Percentiles rank a stretch among this genome's conserved stretches.
Conservation (phyloP, 2,113 vertebrate genomes). For the Entosphenus tridentatus region DNA sequence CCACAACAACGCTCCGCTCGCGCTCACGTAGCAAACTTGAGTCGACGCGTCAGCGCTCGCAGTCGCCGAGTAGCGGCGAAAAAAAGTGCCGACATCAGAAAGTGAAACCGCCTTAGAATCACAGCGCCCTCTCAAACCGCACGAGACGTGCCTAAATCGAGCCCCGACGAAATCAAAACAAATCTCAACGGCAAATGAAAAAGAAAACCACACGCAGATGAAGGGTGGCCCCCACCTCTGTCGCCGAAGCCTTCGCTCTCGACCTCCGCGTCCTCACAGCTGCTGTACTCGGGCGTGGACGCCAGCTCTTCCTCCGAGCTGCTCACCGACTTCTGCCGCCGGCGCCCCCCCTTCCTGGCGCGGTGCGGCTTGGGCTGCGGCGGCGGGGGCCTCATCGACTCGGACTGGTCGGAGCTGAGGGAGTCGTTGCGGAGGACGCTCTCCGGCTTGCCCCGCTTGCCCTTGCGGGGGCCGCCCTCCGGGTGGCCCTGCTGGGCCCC, state of each 20-base stretch:
- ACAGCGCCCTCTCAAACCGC: too few species aligned
- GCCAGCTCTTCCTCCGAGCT: conserved; percentile 97
- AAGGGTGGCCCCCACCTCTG: conserved; percentile 49
- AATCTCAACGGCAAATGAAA: conserved; percentile 7
- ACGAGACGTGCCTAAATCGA: too few species aligned
- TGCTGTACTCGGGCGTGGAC: conserved; percentile 95
- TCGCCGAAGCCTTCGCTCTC: conserved; percentile 84
- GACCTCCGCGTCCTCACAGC: conserved; percentile 95
- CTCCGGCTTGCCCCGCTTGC: conserved; percentile 60
- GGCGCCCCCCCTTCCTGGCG: conserved; percentile 59
- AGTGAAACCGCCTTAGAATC: too few species aligned
- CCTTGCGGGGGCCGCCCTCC: too few species aligned
- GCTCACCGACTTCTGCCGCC: conserved; percentile 95
- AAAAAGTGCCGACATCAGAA: too few species aligned
- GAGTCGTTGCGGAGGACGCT: conserved; percentile 82
- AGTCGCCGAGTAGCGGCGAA: too few species aligned
- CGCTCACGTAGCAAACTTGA: too few species aligned
- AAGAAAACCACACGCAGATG: conserved; percentile 11
- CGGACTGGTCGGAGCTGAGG: conserved; percentile 86
- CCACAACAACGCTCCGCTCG: too few species aligned
- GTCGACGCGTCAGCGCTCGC: too few species aligned
- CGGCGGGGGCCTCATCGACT: conserved; percentile 71
- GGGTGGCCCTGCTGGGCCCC: too few species aligned
- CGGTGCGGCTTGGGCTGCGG: conserved; percentile 47
- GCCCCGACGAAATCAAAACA: conserved; percentile 6